Evolutionary conservation across 2,888 invertebrate species (phyloP), one percentile per base, ranked within the genome.

Genomic region (Sphaeridia pumilis): DNA sequence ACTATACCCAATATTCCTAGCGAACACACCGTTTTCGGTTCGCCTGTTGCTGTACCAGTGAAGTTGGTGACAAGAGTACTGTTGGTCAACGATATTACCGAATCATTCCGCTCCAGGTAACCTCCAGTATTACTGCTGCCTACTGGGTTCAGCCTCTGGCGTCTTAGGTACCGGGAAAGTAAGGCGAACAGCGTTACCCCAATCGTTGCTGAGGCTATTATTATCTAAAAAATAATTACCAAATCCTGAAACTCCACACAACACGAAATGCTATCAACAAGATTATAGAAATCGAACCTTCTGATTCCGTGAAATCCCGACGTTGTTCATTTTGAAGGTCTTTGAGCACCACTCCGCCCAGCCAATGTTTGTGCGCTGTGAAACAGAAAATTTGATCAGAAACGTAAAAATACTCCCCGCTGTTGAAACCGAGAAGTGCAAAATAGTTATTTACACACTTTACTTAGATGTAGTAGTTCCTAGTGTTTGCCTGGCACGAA

Each of bases 151-250:
- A 46, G 27, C 25, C 55, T 57, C 17, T 58, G 58, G 51, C 87
- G 76, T 45, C 84, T 80, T 65, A 88, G 73, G 70, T 84, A 87
- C 63, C 83, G 79, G 38, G 90, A 87, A 27, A 92, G 71, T 10
- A 87, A 79, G 35, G 87, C 85, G 38, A 92, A 78, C n/a, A 90
- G 74, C 7, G 85, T 78, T 21, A 87, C 80, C 67, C 90, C 86
- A 35, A 85, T 78, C 46, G 84, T 79, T 59, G 85, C 75, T 59
- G 84, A 82, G 68, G 84, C 76, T 66, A 84, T 72, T 53, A 83
- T 76, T 54, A 84, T 77, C 83, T 84, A 67, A 28, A 70, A 70
- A 24, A 26, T 4, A 35, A 43, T 10, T 17, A 5, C 27, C 26
- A 12, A 3, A 46, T 31, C 7, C 4, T 4, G 28, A 21, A 21